phyloP scores from a whole-genome alignment of 2,797 vertebrate genomes.

The Alca torda region DNA sequence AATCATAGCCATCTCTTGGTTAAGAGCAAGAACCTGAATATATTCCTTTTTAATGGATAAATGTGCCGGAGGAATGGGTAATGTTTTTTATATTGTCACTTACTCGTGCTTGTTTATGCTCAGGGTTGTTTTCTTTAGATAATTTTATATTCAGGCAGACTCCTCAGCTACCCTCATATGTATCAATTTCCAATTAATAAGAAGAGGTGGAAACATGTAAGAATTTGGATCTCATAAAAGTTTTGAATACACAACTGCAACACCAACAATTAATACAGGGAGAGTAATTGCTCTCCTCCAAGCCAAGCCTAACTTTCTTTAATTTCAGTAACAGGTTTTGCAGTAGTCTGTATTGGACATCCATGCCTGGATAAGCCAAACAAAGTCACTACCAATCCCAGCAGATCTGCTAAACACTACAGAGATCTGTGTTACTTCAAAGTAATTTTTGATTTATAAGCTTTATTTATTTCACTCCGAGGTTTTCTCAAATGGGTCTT shows the following conservation, averaged over 20 bases:
- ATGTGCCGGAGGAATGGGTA: not conserved
- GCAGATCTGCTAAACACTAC: not conserved
- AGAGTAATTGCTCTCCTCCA: not conserved
- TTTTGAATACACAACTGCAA: not conserved
- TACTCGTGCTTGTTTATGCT: constrained; percentile 30
- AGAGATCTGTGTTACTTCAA: not conserved
- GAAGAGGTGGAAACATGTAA: not conserved
- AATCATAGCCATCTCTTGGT: constrained; percentile 15
- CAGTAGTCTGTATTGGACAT: not conserved
- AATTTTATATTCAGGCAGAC: constrained; percentile 19
- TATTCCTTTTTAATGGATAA: constrained; percentile 23
- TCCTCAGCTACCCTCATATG: not conserved
- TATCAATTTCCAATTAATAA: constrained; percentile 44
- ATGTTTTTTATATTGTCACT: constrained; percentile 17
- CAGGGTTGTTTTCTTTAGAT: constrained; percentile 17
- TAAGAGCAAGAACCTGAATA: constrained; percentile 3
- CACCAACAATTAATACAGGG: not conserved
- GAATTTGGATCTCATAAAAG: not conserved
- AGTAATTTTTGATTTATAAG: not conserved
- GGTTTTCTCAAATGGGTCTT: not conserved
- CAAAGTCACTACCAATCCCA: not conserved
- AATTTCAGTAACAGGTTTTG: not conserved
- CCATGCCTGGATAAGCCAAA: not conserved
- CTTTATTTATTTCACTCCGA: not conserved
- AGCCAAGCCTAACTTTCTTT: not conserved